Evolutionary conservation across 2,888 invertebrate genomes (phyloP), one percentile per base, ranked within the genome.

Genomic region (Chaetoderma sp.): DNA sequence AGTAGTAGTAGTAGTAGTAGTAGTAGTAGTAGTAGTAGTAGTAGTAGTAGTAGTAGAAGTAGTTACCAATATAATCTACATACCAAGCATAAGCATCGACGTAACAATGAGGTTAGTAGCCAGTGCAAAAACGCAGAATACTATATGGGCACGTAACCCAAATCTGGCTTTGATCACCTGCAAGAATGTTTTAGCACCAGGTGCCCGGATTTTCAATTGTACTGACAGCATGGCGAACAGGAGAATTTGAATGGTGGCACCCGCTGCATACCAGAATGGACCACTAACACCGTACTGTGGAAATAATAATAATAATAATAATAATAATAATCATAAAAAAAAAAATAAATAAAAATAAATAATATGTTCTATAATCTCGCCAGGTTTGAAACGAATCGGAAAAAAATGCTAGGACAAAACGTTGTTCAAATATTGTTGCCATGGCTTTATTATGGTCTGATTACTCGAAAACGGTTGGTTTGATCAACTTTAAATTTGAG

Each of bases 171-270:
- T 71, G 65, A 86, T 84, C 28, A 83, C 81, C 66, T 86, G 86
- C 4, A 86, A 78, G 67, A 85, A 86, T 0, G 86, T 86, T 68
- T 86, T 85, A 25, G 86, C 86, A 6, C 86, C 86, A 0, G 86
- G 86, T 0, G 86, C 86, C 30, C 83, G 76, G 25, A 80, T 80
- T 71, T 83, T 84, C 23, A 86, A 73, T 71, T 86, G 84, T 1
- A 85, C 82, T 4, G 84, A 83, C 13, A 86, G 60, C 72, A 83
- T 81, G 30, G 83, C 74, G 65, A 82, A 83, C 59, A 83, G 65
- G 6, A 81, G 66, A 21, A 83, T 78, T 66, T 84, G 85, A 8
- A 86, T 79, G 8, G 81, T 78, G 1, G 85, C 85, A 0, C 86
- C 86, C 5, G 84, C 75, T 4, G 85, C 84, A 70, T 86, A 86